phyloP scores from a whole-genome alignment of 2,113 vertebrate species.

The Tor tambroides region DNA sequence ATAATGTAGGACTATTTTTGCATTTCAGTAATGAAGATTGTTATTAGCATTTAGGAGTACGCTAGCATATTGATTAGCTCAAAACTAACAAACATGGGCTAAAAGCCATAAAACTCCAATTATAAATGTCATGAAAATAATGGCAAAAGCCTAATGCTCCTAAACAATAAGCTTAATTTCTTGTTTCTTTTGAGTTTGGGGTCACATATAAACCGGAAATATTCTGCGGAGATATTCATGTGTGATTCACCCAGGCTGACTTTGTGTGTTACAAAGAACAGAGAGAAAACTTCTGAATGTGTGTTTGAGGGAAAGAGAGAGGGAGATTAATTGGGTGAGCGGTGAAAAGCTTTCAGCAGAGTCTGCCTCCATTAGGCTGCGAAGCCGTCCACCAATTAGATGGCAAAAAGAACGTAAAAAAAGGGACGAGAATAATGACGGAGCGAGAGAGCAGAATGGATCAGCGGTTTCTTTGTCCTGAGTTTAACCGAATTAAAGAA shows the following conservation, averaged over 20 bases:
- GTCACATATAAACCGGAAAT: neutral
- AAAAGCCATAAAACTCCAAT: neutral
- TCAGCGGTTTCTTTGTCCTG: constrained; percentile 46
- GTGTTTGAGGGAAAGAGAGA: constrained; percentile 17
- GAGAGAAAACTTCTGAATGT: constrained; percentile 22
- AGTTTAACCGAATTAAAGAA: constrained; percentile 55
- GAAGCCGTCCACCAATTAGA: constrained; percentile 48
- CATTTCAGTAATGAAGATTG: neutral
- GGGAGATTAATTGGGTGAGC: constrained; percentile 47
- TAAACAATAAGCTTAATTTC: neutral
- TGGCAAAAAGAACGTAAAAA: constrained; percentile 21
- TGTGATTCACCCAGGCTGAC: neutral
- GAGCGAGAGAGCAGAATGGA: constrained; percentile 29
- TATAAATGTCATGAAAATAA: neutral
- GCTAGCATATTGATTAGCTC: neutral
- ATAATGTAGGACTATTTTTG: neutral
- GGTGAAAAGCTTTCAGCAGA: constrained; percentile 55
- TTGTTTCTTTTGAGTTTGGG: neutral
- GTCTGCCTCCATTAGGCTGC: constrained; percentile 54
- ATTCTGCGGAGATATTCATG: neutral
- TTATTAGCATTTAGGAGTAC: neutral
- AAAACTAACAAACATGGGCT: neutral
- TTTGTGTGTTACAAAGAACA: constrained; percentile 21
- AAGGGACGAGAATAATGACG: constrained; percentile 24
- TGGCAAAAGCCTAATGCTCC: neutral